Percentiles rank a stretch among this genome's conserved stretches.
Evolutionary conservation across 1,140 invertebrate genomes (phyloP).

Genomic region (Asbolus verrucosus): DNA sequence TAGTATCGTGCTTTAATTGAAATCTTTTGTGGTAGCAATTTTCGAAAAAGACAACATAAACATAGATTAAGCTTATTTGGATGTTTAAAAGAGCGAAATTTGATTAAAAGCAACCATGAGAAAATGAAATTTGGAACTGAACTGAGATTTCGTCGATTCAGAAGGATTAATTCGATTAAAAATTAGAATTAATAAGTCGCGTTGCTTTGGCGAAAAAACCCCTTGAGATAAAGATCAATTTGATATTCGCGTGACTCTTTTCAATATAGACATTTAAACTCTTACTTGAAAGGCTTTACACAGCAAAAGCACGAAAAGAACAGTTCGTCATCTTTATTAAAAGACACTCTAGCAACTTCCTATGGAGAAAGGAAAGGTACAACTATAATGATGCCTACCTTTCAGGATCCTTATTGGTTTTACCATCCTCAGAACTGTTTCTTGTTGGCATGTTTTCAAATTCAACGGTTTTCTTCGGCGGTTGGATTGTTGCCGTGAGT

Average conservation of each 20-base stretch:
- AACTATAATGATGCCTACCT: slow-evolving; percentile 44
- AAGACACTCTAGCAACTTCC: background rate
- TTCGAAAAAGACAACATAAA: too few relatives aligned
- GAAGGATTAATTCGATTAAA: too few relatives aligned
- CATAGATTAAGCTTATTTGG: too few relatives aligned
- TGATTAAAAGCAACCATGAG: too few relatives aligned
- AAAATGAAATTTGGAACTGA: too few relatives aligned
- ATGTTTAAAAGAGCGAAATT: too few relatives aligned
- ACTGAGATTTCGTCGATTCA: too few relatives aligned
- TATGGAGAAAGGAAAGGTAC: background rate
- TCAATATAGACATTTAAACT: too few relatives aligned
- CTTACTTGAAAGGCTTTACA: background rate
- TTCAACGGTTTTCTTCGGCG: slow-evolving; percentile 54
- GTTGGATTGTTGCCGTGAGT: slow-evolving; percentile 47
- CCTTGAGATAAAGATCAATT: background rate
- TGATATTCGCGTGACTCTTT: background rate
- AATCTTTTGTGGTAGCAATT: too few relatives aligned
- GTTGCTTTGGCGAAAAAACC: background rate
- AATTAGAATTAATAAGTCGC: too few relatives aligned
- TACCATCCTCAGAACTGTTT: slow-evolving; percentile 43
- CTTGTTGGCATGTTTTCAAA: slow-evolving; percentile 49
- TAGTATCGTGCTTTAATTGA: too few relatives aligned
- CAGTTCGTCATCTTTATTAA: slow-evolving; percentile 5
- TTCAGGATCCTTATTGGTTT: slow-evolving; percentile 49
- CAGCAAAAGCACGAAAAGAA: background rate